These are phyloP conservation scores for Etheostoma nigrum DNA, from an alignment of 2,797 vertebrate species.

Conservation along the genomic window DNA sequence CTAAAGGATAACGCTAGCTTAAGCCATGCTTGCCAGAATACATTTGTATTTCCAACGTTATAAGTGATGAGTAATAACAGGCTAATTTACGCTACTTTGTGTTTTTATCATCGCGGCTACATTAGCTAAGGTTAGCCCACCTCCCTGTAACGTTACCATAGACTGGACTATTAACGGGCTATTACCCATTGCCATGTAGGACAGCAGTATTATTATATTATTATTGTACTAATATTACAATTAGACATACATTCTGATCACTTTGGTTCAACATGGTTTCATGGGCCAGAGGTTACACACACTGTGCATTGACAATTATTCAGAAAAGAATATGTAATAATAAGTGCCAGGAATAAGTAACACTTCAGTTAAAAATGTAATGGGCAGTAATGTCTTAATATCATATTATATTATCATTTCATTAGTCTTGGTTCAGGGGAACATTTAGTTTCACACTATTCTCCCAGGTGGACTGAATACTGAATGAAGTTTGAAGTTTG, in stretches of 20 bases:
- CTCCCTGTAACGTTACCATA: too few species aligned
- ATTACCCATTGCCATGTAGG: too few species aligned
- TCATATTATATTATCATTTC: background rate
- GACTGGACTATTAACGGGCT: too few species aligned
- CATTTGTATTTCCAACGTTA: background rate
- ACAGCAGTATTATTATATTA: too few species aligned
- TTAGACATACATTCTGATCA: too few species aligned
- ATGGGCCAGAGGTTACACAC: too few species aligned
- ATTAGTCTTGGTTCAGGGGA: slow-evolving; percentile 28
- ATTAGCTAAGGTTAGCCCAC: too few species aligned
- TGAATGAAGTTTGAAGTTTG: background rate
- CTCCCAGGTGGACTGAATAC: background rate
- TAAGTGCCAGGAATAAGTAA: background rate
- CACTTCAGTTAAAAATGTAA: background rate
- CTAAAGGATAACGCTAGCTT: background rate
- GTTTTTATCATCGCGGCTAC: background rate
- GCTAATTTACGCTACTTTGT: background rate
- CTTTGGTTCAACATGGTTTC: too few species aligned
- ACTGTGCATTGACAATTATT: too few species aligned
- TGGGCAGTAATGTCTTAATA: background rate
- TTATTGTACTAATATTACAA: too few species aligned
- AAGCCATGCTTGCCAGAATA: background rate
- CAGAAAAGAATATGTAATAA: background rate
- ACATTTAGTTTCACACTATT: background rate
- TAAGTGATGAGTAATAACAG: background rate